These are phyloP conservation scores for Cephus sareptanus DNA, from an alignment of 2,888 invertebrate species.

Conservation along the genomic window DNA sequence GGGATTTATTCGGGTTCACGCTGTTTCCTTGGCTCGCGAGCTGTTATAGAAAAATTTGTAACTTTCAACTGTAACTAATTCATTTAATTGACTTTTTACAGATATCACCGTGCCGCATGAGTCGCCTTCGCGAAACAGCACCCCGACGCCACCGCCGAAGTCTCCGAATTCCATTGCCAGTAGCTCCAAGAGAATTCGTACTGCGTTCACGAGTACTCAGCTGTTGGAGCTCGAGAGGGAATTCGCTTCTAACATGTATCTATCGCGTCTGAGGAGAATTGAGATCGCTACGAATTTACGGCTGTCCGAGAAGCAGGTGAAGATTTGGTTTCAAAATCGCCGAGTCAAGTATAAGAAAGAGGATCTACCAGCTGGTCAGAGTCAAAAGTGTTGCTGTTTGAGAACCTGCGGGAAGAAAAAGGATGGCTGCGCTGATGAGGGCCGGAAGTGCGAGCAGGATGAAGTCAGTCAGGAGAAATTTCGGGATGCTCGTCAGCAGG, in stretches of 20 bases:
- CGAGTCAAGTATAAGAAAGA: constrained; percentile 95
- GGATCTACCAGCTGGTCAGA: constrained; percentile 70
- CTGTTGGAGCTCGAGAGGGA: constrained; percentile 84
- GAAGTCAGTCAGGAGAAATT: constrained; percentile 25
- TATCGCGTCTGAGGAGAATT: constrained; percentile 88
- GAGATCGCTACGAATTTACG: constrained; percentile 92
- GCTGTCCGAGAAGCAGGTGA: constrained; percentile 94
- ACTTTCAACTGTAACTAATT: not conserved
- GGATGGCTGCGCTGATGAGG: constrained; percentile 45
- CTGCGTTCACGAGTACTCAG: constrained; percentile 91
- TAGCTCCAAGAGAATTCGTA: constrained; percentile 89
- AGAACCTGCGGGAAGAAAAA: constrained; percentile 65
- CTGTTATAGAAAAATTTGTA: not conserved
- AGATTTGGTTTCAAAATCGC: constrained; percentile 95
- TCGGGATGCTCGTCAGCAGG: not conserved
- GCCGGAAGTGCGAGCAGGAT: constrained; percentile 33
- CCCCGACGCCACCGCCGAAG: constrained; percentile 67
- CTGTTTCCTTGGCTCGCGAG: not conserved
- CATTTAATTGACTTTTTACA: constrained; percentile 29
- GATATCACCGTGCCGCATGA: constrained; percentile 61
- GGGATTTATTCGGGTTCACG: not conserved
- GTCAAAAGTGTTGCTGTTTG: constrained; percentile 68
- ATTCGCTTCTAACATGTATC: constrained; percentile 90
- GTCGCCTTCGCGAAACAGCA: constrained; percentile 65
- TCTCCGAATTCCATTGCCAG: constrained; percentile 62